Base-by-base conservation (phyloP, 2,113 vertebrate genomes). In the Saguinus midas region DNA sequence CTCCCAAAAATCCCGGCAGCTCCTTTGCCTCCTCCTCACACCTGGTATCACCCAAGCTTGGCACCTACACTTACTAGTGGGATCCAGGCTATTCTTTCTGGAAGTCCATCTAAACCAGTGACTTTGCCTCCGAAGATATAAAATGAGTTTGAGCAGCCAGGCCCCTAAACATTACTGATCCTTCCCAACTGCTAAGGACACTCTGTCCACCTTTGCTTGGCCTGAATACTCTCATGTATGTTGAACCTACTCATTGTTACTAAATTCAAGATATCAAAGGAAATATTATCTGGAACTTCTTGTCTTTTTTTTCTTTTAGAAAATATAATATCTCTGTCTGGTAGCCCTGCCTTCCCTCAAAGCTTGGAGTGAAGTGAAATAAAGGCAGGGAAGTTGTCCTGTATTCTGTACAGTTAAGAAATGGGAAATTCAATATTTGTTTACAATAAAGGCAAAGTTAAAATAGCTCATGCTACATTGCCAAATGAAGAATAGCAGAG, bases 401-500 rank as follows among this genome's bases (percentile, higher is more conserved):
- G 35, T 91, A 85, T 94, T 73, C 78, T 88, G 52, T 8, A 17
- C 37, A 45, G 61, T 92, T 58, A 97, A 94, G 35, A 95, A 97
- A 82, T 17, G 3, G 35, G 9, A 45, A 91, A 98, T 98, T 96
- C 98, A 98, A 97, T 97, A 97, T 96, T 97, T 98, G 97, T 98
- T 98, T 97, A 98, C 97, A 98, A 97, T 97, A 97, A 98, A 95
- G 97, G 97, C 96, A 80, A 80, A 55, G 98, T 98, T 98, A 98
- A 99, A 99, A 99, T 98, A 98, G 97, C 97, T 98, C 97, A 85
- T 95, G 96, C 98, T 98, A 97, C 94, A 86, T 92, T 98, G 98
- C 98, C 98, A 99, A 99, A 98, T 98, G 98, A 99, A 98, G 97
- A 97, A 92, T 98, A 98, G 98, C 98, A 98, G 98, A 98, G 98